phyloP scores from a whole-genome alignment of 2,113 vertebrate species.

The Callocephalon fimbriatum region DNA sequence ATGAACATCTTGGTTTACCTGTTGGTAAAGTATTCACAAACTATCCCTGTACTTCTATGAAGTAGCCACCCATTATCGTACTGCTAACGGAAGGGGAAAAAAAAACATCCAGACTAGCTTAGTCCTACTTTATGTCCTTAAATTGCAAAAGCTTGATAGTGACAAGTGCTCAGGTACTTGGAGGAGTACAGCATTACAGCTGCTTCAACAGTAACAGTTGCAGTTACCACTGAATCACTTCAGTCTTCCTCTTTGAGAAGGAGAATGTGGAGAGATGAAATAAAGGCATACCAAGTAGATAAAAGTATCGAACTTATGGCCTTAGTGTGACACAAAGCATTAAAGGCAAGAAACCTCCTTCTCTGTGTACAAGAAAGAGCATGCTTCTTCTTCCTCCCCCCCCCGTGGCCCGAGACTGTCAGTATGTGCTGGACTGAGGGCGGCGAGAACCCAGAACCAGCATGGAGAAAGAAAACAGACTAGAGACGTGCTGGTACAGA shows the following conservation, averaged over 20 bases:
- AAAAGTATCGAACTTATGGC: constrained; percentile 52
- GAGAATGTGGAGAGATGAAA: constrained; percentile 59
- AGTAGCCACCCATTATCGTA: not conserved
- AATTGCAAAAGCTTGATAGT: not conserved
- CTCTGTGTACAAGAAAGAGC: constrained; percentile 19
- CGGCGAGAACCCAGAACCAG: not conserved
- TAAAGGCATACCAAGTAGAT: constrained; percentile 58
- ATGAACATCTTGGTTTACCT: not conserved
- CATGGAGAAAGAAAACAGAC: not conserved
- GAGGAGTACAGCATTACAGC: not conserved
- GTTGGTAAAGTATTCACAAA: not conserved
- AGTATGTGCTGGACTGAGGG: constrained; percentile 12
- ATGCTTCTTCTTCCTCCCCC: not conserved
- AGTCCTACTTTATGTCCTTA: not conserved
- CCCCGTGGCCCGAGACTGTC: not conserved
- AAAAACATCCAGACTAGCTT: not conserved
- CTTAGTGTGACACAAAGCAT: constrained; percentile 37
- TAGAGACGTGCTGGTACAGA: not conserved
- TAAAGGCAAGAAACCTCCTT: constrained; percentile 54
- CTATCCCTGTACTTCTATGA: not conserved
- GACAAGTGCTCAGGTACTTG: not conserved
- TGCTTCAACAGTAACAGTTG: not conserved
- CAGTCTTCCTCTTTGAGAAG: constrained; percentile 50
- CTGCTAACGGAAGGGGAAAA: not conserved
- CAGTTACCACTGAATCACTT: constrained; percentile 14